Percentiles rank a stretch among this genome's conserved stretches.
Evolutionary conservation across 2,888 invertebrate species (phyloP).

Genomic region (Diplolepis rosae): DNA sequence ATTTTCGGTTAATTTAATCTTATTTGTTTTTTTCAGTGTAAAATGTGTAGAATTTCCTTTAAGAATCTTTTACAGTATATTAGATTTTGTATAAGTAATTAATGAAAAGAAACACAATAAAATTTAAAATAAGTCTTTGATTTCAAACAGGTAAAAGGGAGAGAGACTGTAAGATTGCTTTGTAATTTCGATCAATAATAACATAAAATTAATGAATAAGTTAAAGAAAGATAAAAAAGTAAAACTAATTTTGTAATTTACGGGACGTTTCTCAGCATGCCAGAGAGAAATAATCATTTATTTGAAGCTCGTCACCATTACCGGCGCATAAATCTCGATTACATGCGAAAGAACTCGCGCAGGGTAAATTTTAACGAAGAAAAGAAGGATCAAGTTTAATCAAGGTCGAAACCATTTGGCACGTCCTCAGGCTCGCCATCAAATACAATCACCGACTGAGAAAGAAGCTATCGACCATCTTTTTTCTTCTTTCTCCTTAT

Average conservation of each 20-base stretch:
- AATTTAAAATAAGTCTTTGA: too few relatives aligned
- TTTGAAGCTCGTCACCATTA: slow-evolving; percentile 25
- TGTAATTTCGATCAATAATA: too few relatives aligned
- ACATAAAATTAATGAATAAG: too few relatives aligned
- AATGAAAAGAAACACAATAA: too few relatives aligned
- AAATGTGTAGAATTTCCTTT: too few relatives aligned
- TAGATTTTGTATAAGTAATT: too few relatives aligned
- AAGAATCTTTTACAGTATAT: too few relatives aligned
- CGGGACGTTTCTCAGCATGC: not conserved
- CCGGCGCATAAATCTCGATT: slow-evolving; percentile 22
- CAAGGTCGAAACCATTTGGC: slow-evolving; percentile 49
- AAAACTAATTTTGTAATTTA: not conserved
- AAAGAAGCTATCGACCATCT: not conserved
- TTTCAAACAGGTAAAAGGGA: too few relatives aligned
- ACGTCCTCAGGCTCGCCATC: slow-evolving; percentile 31
- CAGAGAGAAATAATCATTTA: slow-evolving; percentile 13
- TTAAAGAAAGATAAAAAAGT: not conserved
- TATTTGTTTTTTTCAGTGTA: too few relatives aligned
- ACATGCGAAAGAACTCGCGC: slow-evolving; percentile 22
- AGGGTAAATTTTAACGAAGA: slow-evolving; percentile 31
- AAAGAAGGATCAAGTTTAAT: slow-evolving; percentile 45
- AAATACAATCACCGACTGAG: slow-evolving; percentile 29
- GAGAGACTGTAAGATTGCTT: too few relatives aligned
- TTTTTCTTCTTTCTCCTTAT: slow-evolving; percentile 22
- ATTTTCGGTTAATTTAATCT: too few relatives aligned